Evolutionary conservation across 1,140 invertebrate genomes (phyloP), one percentile per base, ranked within the genome.

Genomic region (Orussus abietinus): DNA sequence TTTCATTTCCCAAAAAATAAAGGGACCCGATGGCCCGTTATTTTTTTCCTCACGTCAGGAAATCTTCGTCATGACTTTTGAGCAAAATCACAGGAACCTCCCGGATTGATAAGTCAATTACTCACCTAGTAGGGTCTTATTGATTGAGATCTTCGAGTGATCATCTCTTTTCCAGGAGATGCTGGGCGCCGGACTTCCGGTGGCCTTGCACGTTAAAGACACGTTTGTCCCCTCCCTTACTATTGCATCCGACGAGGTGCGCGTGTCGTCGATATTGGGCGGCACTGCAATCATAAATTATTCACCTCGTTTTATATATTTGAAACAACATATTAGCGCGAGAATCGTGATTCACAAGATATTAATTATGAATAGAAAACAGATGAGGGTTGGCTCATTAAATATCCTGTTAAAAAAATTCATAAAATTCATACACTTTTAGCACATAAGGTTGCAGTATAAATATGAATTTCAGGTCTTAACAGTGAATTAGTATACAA

Each of bases 111-210:
- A 11, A 10, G 9, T 26, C 25, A 11, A 26, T 1, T 31, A 55
- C 73, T 77, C 61, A 91, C 88, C 86, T 64, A 82, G 77, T 35
- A 84, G 74, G 49, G 83, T 85, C 71, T 88, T 90, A 70, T 87
- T 91, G 65, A 90, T 84, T 55, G 81, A 80, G 60, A 91, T 90
- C 72, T 83, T 85, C 49, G 80, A 79, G 57, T 84, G 83, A 68
- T 92, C 89, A 66, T 94, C 90, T 51, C 92, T 77, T 71, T 90
- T 88, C 92, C 92, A 95, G 65, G 87, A 89, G 55, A 95, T 88
- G 49, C 74, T 84, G 2, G 92, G 92, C 51, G 83, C 79, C 18
- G 92, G 92, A 59, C 87, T 91, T 59, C 92, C 92, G 55, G 85
- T 86, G 43, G 92, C 92, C 64, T 86, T 85, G 71, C 92, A 95